phyloP scores from a whole-genome alignment of 2,113 vertebrate species.

The Arvicanthis niloticus region DNA sequence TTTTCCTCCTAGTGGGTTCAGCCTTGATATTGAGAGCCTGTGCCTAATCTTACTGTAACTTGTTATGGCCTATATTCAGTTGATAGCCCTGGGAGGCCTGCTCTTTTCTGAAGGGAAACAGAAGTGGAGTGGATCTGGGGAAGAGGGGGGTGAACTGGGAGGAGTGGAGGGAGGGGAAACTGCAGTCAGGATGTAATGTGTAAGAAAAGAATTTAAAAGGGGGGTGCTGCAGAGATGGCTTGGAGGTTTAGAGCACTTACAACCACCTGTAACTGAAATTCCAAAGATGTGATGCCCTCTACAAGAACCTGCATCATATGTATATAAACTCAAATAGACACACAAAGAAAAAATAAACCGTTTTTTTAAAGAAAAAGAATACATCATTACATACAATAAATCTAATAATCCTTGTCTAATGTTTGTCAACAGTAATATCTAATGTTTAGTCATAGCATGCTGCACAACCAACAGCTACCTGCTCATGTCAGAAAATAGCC shows the following conservation, averaged over 20 bases:
- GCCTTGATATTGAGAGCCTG: not conserved
- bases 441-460: slow-evolving; percentile 11
- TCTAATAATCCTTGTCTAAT: not conserved
- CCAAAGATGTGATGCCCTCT: not conserved
- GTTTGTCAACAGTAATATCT: slow-evolving; percentile 5
- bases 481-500: not conserved
- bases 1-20: not conserved
- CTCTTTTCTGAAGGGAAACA: not conserved
- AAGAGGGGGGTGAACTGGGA: not conserved
- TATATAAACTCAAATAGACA: not conserved
- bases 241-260: not conserved
- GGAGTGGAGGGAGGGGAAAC: not conserved
- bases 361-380: not conserved
- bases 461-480: slow-evolving; percentile 14
- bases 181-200: not conserved
- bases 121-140: not conserved
- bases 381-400: not conserved
- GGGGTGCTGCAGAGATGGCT: not conserved
- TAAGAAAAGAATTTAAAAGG: not conserved
- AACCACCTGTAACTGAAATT: not conserved
- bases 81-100: not conserved
- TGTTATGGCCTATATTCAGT: not conserved
- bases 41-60: not conserved
- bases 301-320: not conserved
- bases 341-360: not conserved